Evolutionary conservation across 1,140 invertebrate genomes (phyloP).

Genomic region (Drosophila guanche): DNA sequence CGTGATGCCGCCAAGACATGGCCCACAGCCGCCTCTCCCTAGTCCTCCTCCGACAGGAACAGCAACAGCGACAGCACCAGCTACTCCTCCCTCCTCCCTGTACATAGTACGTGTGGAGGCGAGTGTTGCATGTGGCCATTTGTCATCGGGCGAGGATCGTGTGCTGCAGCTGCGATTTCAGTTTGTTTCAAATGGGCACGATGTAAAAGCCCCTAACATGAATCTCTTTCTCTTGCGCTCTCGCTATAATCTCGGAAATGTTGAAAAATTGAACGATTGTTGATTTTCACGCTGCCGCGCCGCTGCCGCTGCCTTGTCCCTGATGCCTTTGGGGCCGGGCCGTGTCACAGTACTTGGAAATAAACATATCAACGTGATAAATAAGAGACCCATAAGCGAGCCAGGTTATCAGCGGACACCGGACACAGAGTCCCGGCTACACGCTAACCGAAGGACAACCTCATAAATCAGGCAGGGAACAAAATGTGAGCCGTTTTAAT

Average conservation of each 20-base stretch:
- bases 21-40: conserved; percentile 18
- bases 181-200: conserved; percentile 31
- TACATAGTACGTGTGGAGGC: conserved; percentile 5
- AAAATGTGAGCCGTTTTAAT: conserved; percentile 66
- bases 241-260: conserved; percentile 49
- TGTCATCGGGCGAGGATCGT: conserved; percentile 71
- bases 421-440: conserved; percentile 25
- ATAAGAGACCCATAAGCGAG: conserved; percentile 64
- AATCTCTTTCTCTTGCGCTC: conserved; percentile 31
- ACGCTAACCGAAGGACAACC: conserved; percentile 66
- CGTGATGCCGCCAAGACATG: conserved; percentile 59
- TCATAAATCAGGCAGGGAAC: conserved; percentile 65
- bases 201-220: conserved; percentile 36
- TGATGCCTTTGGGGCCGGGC: conserved; percentile 2
- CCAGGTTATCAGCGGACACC: conserved; percentile 51
- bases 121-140: conserved; percentile 71
- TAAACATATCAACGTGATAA: conserved; percentile 79
- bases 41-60: conserved; percentile 8
- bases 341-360: conserved; percentile 68
- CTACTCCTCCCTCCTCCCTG: conserved; percentile 38
- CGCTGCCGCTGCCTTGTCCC: background rate
- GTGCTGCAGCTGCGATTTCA: conserved; percentile 64
- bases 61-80: background rate
- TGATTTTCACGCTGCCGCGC: conserved; percentile 63
- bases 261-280: conserved; percentile 77